Conservation (phyloP, 2,113 vertebrate species). For the Ramphastos sulfuratus region DNA sequence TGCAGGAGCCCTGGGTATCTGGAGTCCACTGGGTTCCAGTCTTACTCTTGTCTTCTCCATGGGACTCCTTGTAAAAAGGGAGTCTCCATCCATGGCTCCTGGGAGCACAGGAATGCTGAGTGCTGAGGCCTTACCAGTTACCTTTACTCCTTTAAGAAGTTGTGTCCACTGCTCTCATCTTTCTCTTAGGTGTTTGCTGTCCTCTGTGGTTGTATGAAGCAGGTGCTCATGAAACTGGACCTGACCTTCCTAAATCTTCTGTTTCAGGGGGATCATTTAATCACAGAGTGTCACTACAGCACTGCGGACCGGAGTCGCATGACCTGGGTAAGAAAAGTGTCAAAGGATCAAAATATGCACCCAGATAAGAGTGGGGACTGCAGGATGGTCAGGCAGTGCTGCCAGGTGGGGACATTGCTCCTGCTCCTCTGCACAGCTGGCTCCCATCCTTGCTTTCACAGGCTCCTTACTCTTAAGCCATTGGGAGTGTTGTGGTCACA, state of each 20-base stretch:
- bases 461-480: not conserved
- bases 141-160: not conserved
- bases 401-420: not conserved
- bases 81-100: not conserved
- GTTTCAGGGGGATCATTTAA: slow-evolving; percentile 86
- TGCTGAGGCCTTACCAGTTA: not conserved
- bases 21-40: too few species aligned
- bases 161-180: not conserved
- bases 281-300: slow-evolving; percentile 88
- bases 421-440: not conserved
- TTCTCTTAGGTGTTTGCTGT: not conserved
- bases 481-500: not conserved
- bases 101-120: not conserved
- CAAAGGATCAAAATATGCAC: not conserved
- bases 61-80: too few species aligned
- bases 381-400: not conserved
- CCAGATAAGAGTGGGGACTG: not conserved
- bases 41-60: too few species aligned
- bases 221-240: not conserved
- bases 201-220: not conserved
- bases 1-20: not conserved
- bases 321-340: slow-evolving; percentile 86
- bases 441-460: too few species aligned
- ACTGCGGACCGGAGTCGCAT: slow-evolving; percentile 81
- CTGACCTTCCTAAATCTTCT: slow-evolving; percentile 18